Evolutionary conservation across 2,113 vertebrate genomes (phyloP), one percentile per base, ranked within the genome.

Genomic region (Phrynosoma platyrhinos): DNA sequence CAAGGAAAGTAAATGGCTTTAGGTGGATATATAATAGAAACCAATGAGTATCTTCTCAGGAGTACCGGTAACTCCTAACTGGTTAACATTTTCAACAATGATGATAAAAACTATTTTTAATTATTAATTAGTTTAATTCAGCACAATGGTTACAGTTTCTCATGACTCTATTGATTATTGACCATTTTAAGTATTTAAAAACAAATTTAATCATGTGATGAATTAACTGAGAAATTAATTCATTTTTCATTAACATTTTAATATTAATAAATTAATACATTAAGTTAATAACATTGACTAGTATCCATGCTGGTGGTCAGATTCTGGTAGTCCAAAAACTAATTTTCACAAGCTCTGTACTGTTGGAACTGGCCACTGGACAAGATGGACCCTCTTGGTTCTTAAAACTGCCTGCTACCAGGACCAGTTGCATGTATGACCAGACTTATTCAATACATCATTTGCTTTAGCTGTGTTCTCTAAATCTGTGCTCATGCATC

Each of bases 391-490:
- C n/a, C n/a, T n/a, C n/a, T n/a, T n/a, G n/a, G n/a, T n/a, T 77
- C 2, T 21, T 58, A 9, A 25, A 71, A 71, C 36, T 30, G 7
- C 72, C 83, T n/a, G 16, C 27, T 52, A 71, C 23, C 66, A 40
- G 40, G 68, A 9, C 47, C 21, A 66, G 4, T 42, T 82, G 12
- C 5, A 85, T 27, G 30, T 85, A 40, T 85, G 84, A 42, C 27
- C 77, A n/a, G 64, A 55, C n/a, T 71, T 71, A 36, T 36, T 55
- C 30, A 86, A 32, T 79, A 27, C 64, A 79, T 79, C 68, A 16
- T 76, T 64, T 42, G n/a, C 78, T 92, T 92, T 87, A 74, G 68
- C 90, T 89, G 81, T 52, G 76, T 88, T 92, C 87, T 21, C 72
- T 86, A 69, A 68, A 8, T 77, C 82, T 85, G 64, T 32, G 36